These are phyloP conservation scores for Passer montanus DNA, from an alignment of 2,113 vertebrate genomes.

Conservation along the genomic window DNA sequence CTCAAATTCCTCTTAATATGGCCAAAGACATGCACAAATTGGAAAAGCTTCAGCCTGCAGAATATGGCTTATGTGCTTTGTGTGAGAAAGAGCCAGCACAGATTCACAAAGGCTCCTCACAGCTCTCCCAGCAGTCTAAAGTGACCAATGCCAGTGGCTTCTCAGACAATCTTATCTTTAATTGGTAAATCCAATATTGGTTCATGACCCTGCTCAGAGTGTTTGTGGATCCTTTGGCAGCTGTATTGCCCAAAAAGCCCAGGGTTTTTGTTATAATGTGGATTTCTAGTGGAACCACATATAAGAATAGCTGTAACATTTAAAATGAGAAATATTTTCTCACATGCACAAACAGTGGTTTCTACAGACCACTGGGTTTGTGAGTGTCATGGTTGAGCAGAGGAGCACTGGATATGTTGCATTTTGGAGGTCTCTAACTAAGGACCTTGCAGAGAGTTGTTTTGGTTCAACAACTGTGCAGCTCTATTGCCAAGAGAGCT, in stretches of 20 bases:
- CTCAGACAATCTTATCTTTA: not conserved
- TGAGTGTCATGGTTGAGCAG: not conserved
- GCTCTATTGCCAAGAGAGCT: not conserved
- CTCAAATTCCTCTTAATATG: constrained; percentile 26
- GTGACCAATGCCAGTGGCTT: not conserved
- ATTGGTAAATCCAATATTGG: not conserved
- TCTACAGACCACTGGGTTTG: not conserved
- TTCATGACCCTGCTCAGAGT: not conserved
- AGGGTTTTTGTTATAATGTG: not conserved
- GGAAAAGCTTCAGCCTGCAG: not conserved
- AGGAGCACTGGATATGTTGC: not conserved
- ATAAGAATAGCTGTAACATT: not conserved
- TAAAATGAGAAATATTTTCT: not conserved
- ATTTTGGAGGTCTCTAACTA: not conserved
- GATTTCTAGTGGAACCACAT: not conserved
- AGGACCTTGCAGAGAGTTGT: not conserved
- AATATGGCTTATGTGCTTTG: not conserved
- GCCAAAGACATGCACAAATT: constrained; percentile 12
- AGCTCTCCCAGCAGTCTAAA: not conserved
- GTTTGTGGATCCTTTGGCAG: not conserved
- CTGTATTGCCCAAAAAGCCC: not conserved
- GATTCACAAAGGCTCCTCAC: not conserved
- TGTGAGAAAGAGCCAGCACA: not conserved
- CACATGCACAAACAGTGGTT: not conserved
- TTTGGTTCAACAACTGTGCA: not conserved